Percentiles rank a stretch among this genome's conserved stretches.
phyloP scores from a whole-genome alignment of 1,140 invertebrate species.

The Aethina tumida region DNA sequence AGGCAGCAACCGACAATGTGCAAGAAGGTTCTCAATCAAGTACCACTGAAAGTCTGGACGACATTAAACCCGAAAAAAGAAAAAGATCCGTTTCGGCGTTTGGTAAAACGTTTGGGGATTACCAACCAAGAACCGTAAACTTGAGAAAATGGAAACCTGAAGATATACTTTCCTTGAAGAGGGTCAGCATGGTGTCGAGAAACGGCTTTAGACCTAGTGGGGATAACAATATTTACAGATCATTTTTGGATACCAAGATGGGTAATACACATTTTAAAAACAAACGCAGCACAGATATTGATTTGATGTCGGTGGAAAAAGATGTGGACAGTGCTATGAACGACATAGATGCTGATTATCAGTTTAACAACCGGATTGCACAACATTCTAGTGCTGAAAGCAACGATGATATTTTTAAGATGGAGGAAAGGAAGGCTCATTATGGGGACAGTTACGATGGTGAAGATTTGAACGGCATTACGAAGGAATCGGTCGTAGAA shows the following conservation, averaged over 20 bases:
- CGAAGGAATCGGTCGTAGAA: too few species aligned
- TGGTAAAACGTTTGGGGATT: conserved; percentile 11
- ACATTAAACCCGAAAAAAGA: too few species aligned
- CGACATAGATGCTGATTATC: conserved; percentile 3
- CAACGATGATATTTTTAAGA: neutral
- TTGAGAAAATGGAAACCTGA: conserved; percentile 17
- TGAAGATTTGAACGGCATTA: too few species aligned
- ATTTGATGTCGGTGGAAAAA: conserved; percentile 15
- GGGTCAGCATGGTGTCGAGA: conserved; percentile 4
- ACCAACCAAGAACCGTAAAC: conserved; percentile 11
- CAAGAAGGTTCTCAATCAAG: too few species aligned
- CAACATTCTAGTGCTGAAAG: too few species aligned
- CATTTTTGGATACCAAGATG: conserved; percentile 3
- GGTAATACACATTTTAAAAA: neutral
- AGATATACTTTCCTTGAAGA: conserved; percentile 14
- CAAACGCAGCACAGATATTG: conserved; percentile 4
- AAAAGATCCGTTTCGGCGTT: too few species aligned
- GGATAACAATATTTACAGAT: too few species aligned
- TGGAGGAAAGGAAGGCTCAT: neutral
- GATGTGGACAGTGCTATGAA: conserved; percentile 13
- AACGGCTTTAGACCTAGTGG: too few species aligned
- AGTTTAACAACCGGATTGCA: too few species aligned
- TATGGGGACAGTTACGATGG: too few species aligned
- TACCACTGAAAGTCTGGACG: neutral
- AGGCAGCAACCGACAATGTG: too few species aligned